A percentile compares a stretch with the other conserved stretches of the same genome.
These are phyloP conservation scores for Morpho achilles DNA, from an alignment of 2,888 invertebrate species.

Conservation along the genomic window DNA sequence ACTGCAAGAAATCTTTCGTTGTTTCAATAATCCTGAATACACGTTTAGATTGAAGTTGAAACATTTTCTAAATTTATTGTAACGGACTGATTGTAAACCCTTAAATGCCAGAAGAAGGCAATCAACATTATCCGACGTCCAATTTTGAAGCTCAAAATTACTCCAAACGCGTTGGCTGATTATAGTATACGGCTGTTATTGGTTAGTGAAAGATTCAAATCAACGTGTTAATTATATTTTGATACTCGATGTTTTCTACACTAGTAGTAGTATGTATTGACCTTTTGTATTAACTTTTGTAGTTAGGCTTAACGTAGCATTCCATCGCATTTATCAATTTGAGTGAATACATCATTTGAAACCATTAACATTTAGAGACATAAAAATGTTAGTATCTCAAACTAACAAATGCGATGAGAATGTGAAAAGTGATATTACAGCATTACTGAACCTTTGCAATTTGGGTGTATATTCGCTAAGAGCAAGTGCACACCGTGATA, in stretches of 20 bases:
- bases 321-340: slow-evolving; percentile 60
- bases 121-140: slow-evolving; percentile 42
- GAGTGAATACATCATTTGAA: slow-evolving; percentile 31
- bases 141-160: slow-evolving; percentile 58
- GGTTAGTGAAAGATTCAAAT: slow-evolving; percentile 76
- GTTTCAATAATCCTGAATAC: neutral
- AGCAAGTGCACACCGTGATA: slow-evolving; percentile 16
- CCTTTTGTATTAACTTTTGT: slow-evolving; percentile 61
- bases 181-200: slow-evolving; percentile 76
- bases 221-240: slow-evolving; percentile 76
- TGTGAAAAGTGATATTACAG: slow-evolving; percentile 46
- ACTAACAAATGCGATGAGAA: slow-evolving; percentile 53
- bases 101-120: slow-evolving; percentile 3
- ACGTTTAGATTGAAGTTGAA: no score
- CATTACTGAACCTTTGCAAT: slow-evolving; percentile 16
- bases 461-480: slow-evolving; percentile 8
- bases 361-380: slow-evolving; percentile 25
- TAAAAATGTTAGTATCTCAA: slow-evolving; percentile 21
- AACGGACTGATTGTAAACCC: slow-evolving; percentile 1
- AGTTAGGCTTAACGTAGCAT: slow-evolving; percentile 52
- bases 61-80: neutral
- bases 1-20: neutral
- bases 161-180: slow-evolving; percentile 71
- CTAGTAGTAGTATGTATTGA: slow-evolving; percentile 65
- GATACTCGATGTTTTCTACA: slow-evolving; percentile 78